These are phyloP conservation scores for Hypotaenidia philippensis DNA, from an alignment of 2,797 vertebrate species.

Conservation along the genomic window DNA sequence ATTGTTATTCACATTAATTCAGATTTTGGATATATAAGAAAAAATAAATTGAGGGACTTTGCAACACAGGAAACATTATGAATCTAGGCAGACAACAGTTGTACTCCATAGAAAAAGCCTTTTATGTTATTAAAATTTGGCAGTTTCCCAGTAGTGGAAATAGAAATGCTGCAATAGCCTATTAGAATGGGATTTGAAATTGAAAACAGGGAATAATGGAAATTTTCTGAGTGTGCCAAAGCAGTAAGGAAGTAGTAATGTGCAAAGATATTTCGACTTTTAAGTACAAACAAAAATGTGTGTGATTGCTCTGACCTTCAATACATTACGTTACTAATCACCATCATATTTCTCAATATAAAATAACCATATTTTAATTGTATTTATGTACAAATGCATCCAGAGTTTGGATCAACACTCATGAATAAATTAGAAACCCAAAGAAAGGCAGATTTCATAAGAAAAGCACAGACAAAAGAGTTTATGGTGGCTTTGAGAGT, in stretches of 20 bases:
- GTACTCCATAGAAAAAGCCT: not conserved
- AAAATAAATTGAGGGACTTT: not conserved
- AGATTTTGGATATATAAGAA: not conserved
- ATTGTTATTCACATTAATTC: not conserved
- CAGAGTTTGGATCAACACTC: slow-evolving; percentile 7
- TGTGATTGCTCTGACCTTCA: not conserved
- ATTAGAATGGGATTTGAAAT: not conserved
- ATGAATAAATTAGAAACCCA: not conserved
- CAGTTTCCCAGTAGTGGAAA: not conserved
- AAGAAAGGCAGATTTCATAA: not conserved
- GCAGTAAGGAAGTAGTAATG: not conserved
- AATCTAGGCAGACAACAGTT: not conserved
- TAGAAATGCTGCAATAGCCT: not conserved
- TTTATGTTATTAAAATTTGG: not conserved
- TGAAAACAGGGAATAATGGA: not conserved
- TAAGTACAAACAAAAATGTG: not conserved
- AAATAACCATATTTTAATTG: slow-evolving; percentile 14
- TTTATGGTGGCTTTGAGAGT: not conserved
- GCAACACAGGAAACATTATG: not conserved
- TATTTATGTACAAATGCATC: slow-evolving; percentile 6
- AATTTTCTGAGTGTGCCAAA: not conserved
- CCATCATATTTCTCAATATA: not conserved
- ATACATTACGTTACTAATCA: not conserved
- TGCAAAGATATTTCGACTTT: not conserved
- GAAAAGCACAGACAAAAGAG: not conserved